Evolutionary conservation across 2,113 vertebrate species (phyloP).

Genomic region (Lamprologus tigripictilis): DNA sequence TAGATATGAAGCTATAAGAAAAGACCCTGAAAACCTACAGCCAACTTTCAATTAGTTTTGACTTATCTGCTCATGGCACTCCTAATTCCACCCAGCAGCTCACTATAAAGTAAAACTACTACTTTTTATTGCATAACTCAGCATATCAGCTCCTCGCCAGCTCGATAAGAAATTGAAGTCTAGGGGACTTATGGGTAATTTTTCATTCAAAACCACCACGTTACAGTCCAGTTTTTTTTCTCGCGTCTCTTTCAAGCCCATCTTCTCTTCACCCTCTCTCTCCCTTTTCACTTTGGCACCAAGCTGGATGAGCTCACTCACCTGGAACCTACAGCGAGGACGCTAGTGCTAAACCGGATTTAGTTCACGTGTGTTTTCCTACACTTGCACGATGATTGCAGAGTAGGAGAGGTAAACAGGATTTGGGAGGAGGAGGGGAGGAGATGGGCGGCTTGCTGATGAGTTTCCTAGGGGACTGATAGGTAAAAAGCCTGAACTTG

Average conservation of each 20-base stretch:
- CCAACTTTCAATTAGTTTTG: not conserved
- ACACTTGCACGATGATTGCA: not conserved
- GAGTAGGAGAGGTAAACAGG: not conserved
- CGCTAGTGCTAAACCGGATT: not conserved
- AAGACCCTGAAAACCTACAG: not conserved
- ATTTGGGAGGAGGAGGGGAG: not conserved
- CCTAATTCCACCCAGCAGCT: not conserved
- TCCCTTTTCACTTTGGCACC: not conserved
- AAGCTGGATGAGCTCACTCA: conserved; percentile 1
- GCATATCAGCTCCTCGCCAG: not conserved
- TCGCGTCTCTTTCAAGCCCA: not conserved
- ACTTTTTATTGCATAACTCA: not conserved
- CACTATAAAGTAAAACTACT: not conserved
- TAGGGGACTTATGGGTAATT: not conserved
- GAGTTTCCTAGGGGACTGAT: not conserved
- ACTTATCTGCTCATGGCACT: not conserved
- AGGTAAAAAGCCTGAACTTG: not conserved
- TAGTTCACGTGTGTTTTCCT: not conserved
- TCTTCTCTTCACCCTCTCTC: not conserved
- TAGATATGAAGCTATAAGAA: not conserved
- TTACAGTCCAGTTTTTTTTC: not conserved
- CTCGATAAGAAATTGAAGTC: not conserved
- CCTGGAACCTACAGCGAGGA: not conserved
- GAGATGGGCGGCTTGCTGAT: not conserved
- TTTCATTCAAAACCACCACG: not conserved